phyloP scores from a whole-genome alignment of 2,113 vertebrate genomes.

The Pseudois nayaur region DNA sequence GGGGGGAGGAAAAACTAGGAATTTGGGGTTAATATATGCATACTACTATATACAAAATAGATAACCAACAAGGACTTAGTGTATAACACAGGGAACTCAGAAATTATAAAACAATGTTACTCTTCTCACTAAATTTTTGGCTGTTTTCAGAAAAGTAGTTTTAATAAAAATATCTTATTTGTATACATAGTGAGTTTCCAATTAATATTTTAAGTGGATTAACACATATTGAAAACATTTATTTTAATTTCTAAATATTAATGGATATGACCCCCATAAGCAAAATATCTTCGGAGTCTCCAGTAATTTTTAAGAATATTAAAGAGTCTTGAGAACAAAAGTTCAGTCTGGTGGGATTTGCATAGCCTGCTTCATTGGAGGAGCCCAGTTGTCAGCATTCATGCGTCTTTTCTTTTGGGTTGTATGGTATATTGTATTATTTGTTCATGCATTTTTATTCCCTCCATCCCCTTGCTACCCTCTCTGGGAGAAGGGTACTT shows the following conservation, averaged over 20 bases:
- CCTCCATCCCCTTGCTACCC: too few species aligned
- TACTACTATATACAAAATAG: neutral
- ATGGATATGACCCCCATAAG: neutral
- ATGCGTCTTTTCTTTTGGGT: neutral
- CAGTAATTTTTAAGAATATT: neutral
- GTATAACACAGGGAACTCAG: neutral
- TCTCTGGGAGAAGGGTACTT: neutral
- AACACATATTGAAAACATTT: neutral
- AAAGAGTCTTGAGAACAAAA: neutral
- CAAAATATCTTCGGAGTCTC: neutral
- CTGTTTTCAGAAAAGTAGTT: neutral
- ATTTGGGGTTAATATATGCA: neutral
- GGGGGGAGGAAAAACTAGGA: neutral
- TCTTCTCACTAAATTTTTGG: neutral
- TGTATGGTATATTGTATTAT: neutral
- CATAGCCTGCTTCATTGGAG: rapidly evolving
- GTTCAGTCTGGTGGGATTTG: neutral
- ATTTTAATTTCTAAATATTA: neutral
- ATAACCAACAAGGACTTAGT: neutral
- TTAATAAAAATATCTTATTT: neutral
- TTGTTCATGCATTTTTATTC: neutral
- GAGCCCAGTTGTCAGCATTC: rapidly evolving
- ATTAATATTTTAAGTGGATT: neutral
- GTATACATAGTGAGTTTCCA: neutral
- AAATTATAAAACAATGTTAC: neutral